Base-by-base conservation (phyloP, 2,797 vertebrate species). In the Anguilla obscura region DNA sequence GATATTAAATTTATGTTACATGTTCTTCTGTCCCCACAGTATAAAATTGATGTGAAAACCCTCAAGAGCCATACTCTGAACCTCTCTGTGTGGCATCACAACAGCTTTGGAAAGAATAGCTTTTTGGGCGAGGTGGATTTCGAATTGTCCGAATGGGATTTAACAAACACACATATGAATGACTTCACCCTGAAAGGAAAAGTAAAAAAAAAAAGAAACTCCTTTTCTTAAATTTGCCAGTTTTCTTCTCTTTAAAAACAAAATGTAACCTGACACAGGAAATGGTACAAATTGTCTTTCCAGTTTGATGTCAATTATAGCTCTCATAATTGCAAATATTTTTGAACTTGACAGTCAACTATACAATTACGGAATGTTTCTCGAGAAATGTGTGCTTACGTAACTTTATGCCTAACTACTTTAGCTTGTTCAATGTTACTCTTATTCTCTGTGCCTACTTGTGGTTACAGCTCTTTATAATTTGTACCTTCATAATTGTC, bases 121-220 rank as follows among this genome's bases (percentile, higher is more conserved):
- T 99, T 99, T 92, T 96, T 99, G 83, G 98, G 98, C 1, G 97
- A 99, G 91, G 97, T 98, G 89, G 97, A 98, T 66, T 89, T 98
- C 88, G 96, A 98, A 92, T 91, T 99, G 91, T 95, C 95, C 76
- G 93, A 94, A 1, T 99, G 98, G 98, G 97, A 98, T 92, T 98
- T 97, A 95, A 96, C 90, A 87, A 96, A 97, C 93, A 97, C 96
- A 10, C 96, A 97, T 45, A 96, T 98, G 88, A 97, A 95, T 90
- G 98, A 98, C 94, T 97, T 96, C 88, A 88, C 94, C 0, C 95
- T 99, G 80, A 98, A 98, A 93, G 92, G 95, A 89, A 96, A 96
- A 94, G 98, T 99, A 95, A 93, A 88, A 0, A 0, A 90, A 92
- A 85, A 88, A 0, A 0, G 89, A 92, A 85, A 48, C 40, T 33